Conservation (phyloP, 1,140 invertebrate genomes). For the Drosophila nannoptera region DNA sequence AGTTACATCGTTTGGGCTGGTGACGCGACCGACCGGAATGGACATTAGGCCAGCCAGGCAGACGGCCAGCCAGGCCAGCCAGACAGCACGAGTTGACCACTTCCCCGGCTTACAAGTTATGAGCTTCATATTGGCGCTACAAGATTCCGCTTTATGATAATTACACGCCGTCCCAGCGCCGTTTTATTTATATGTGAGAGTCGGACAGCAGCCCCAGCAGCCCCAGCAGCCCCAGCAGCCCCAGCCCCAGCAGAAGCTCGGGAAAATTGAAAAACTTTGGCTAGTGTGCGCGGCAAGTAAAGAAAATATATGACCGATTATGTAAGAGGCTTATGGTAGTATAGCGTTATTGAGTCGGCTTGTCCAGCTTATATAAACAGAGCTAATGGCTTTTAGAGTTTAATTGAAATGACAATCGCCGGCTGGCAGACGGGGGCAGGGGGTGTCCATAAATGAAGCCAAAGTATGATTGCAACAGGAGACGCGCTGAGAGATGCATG, state of each 20-base stretch:
- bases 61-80: too few relatives aligned
- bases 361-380: conserved; percentile 34
- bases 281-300: conserved; percentile 23
- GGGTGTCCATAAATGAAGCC: conserved; percentile 2
- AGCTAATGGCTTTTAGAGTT: conserved; percentile 55
- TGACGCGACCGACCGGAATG: conserved; percentile 38
- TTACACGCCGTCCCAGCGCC: conserved; percentile 56
- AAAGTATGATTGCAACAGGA: not conserved
- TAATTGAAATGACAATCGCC: conserved; percentile 31
- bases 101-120: conserved; percentile 34
- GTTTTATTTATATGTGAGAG: conserved; percentile 59
- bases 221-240: conserved; percentile 1
- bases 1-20: conserved; percentile 63
- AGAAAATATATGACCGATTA: conserved; percentile 66
- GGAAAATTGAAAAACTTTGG: conserved; percentile 72
- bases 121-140: conserved; percentile 65
- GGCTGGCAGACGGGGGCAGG: not conserved
- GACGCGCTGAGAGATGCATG: not conserved
- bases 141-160: conserved; percentile 73
- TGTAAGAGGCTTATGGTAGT: conserved; percentile 56
- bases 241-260: conserved; percentile 18
- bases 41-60: conserved; percentile 30
- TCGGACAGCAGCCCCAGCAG: not conserved
- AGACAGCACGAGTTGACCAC: too few relatives aligned
- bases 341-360: conserved; percentile 43